Evolutionary conservation across 2,113 vertebrate species (phyloP).

Genomic region (Vombatus ursinus): DNA sequence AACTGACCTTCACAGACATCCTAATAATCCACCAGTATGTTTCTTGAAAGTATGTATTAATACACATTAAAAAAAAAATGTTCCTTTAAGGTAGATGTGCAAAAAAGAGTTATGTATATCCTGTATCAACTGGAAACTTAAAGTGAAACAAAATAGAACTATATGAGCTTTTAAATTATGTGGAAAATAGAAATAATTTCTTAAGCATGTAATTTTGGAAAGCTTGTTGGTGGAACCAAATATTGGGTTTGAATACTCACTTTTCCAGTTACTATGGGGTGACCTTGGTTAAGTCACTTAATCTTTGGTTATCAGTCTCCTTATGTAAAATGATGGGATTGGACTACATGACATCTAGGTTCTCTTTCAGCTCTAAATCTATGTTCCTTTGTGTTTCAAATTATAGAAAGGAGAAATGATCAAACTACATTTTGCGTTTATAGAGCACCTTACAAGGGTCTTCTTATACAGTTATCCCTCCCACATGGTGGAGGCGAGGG

Average conservation of each 20-base stretch:
- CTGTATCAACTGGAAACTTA: constrained; percentile 59
- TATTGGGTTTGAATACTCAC: neutral
- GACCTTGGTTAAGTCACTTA: neutral
- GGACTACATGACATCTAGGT: neutral
- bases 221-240: neutral
- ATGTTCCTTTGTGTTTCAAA: constrained; percentile 25
- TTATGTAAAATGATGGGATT: neutral
- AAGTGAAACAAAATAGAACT: constrained; percentile 66
- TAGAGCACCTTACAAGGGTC: neutral
- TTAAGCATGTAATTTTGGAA: constrained; percentile 63
- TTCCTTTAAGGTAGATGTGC: neutral
- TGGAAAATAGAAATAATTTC: constrained; percentile 73
- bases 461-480: neutral
- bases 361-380: neutral
- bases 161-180: constrained; percentile 67
- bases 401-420: constrained; percentile 44
- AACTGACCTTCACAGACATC: neutral
- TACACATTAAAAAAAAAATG: neutral
- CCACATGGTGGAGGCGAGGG: too few relatives aligned
- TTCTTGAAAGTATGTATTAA: neutral
- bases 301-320: neutral
- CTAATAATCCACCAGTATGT: neutral
- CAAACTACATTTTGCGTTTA: neutral
- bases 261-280: neutral
- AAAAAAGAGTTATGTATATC: constrained; percentile 9